Percentiles rank a stretch among this genome's conserved stretches.
These are phyloP conservation scores for Panagrolaimus sp. DNA, from an alignment of 1,140 invertebrate species.

Conservation along the genomic window DNA sequence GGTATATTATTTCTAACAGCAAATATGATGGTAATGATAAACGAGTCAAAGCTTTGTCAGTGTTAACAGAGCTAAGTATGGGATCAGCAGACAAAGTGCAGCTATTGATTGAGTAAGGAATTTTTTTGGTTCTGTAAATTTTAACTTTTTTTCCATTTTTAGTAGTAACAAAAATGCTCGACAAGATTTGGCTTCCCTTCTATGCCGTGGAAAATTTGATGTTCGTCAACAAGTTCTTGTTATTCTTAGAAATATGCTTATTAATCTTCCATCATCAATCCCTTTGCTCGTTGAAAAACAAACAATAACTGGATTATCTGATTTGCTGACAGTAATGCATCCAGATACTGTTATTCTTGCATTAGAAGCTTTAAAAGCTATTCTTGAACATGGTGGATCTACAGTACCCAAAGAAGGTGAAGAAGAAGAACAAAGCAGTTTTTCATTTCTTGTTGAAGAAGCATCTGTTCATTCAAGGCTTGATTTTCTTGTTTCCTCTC, in stretches of 20 bases:
- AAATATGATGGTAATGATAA: not conserved
- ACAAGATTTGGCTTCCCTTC: not conserved
- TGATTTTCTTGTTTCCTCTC: not conserved
- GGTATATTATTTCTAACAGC: not conserved
- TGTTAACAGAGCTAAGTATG: not conserved
- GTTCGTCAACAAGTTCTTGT: not conserved
- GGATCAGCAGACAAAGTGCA: not conserved
- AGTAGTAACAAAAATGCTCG: not conserved
- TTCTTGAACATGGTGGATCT: not conserved
- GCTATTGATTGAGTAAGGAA: slow-evolving; percentile 5
- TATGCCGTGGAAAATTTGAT: not conserved
- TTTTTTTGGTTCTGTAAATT: not conserved
- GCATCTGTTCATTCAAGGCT: not conserved
- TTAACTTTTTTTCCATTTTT: not conserved
- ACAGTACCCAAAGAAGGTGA: not conserved
- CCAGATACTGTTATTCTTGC: not conserved
- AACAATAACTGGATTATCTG: slow-evolving; percentile 2
- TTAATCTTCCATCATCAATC: not conserved
- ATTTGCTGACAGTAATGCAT: slow-evolving; percentile 9
- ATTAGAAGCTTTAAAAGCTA: not conserved
- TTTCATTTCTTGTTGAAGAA: not conserved
- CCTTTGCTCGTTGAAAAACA: not conserved
- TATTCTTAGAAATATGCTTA: not conserved
- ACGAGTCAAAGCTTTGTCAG: not conserved
- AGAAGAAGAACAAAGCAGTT: not conserved